These are phyloP conservation scores for Cygnus buccinator DNA, from an alignment of 2,113 vertebrate species.

Conservation along the genomic window DNA sequence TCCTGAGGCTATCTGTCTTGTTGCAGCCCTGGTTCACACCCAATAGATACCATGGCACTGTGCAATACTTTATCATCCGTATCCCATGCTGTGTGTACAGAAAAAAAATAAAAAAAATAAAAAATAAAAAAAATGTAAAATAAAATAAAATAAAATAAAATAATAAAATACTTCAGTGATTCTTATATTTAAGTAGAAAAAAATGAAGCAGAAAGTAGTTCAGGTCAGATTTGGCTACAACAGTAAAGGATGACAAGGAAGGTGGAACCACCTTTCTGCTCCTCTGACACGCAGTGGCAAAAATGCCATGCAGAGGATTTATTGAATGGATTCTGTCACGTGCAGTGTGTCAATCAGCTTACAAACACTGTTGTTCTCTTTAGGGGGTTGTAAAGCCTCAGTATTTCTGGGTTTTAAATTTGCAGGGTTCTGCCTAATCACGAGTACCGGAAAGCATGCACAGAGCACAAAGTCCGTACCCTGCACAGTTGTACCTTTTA, in stretches of 20 bases:
- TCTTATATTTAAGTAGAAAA: neutral
- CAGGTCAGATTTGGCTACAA: neutral
- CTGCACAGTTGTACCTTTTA: neutral
- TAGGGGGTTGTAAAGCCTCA: neutral
- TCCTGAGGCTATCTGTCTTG: neutral
- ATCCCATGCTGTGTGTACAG: neutral
- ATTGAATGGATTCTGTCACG: rapidly evolving
- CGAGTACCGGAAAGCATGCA: neutral
- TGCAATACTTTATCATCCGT: neutral
- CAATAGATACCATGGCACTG: rapidly evolving
- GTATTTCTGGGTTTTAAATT: neutral
- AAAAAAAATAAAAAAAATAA: neutral
- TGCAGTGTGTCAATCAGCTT: neutral
- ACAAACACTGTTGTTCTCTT: neutral
- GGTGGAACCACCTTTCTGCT: neutral
- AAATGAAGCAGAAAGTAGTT: neutral
- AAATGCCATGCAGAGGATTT: neutral
- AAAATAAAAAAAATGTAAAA: neutral
- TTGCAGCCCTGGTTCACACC: neutral
- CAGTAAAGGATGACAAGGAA: neutral
- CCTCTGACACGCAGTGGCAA: neutral
- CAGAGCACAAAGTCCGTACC: neutral
- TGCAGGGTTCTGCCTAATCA: neutral
- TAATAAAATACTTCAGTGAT: neutral
- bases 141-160: neutral